Percentiles rank a stretch among this genome's conserved stretches.
These are phyloP conservation scores for Gallinago undulata DNA, from an alignment of 2,113 vertebrate genomes.

Conservation along the genomic window DNA sequence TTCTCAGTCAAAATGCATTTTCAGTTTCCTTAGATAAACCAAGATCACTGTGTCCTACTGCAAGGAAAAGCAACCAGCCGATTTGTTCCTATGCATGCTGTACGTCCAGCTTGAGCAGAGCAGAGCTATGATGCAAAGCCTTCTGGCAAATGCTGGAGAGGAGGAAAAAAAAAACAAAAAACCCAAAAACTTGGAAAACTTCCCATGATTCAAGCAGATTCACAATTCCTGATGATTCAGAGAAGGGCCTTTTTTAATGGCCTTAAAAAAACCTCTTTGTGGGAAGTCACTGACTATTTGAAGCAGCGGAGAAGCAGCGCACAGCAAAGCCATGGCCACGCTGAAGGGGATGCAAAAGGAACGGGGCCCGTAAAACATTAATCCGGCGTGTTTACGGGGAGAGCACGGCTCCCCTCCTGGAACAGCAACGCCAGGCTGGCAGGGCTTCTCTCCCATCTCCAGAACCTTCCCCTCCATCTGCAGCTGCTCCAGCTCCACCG, in stretches of 20 bases:
- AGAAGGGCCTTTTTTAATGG: constrained; percentile 11
- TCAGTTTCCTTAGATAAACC: constrained; percentile 13
- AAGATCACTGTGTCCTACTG: constrained; percentile 22
- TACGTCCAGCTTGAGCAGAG: neutral
- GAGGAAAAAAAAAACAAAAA: neutral
- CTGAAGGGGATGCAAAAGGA: rapidly evolving
- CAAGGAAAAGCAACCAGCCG: neutral
- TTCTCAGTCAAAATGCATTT: neutral
- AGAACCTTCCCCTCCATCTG: neutral
- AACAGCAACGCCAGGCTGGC: neutral
- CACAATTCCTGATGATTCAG: constrained; percentile 38
- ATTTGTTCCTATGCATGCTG: neutral
- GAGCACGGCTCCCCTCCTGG: neutral
- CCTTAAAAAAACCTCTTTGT: neutral
- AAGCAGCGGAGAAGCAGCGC: neutral
- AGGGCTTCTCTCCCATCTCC: neutral
- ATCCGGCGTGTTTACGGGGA: neutral
- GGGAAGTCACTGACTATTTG: neutral
- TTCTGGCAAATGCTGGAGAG: constrained; percentile 1
- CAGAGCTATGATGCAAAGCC: constrained; percentile 5
- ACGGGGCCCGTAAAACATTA: neutral
- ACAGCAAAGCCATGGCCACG: rapidly evolving
- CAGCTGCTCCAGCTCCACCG: neutral
- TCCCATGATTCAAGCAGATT: constrained; percentile 35
- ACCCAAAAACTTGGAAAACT: constrained; percentile 15